These are phyloP conservation scores for Symphodus melops DNA, from an alignment of 2,113 vertebrate species.

Conservation along the genomic window DNA sequence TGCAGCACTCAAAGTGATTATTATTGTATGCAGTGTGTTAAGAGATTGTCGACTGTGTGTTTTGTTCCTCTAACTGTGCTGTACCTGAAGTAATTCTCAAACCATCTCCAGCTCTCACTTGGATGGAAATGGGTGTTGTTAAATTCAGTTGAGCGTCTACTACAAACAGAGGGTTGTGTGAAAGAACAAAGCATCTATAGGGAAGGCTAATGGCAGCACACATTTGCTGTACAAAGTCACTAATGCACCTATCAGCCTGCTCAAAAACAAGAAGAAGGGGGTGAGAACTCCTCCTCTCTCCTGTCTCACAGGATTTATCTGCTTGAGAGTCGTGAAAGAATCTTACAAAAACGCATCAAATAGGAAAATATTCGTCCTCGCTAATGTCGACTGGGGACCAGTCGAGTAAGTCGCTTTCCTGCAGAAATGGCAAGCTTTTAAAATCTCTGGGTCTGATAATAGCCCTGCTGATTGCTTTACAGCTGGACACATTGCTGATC, in stretches of 20 bases:
- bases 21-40: constrained; percentile 33
- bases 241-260: constrained; percentile 55
- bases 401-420: constrained; percentile 64
- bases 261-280: constrained; percentile 35
- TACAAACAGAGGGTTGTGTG: constrained; percentile 57
- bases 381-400: constrained; percentile 62
- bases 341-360: constrained; percentile 25
- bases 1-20: constrained; percentile 18
- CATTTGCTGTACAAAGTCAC: constrained; percentile 53
- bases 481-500: constrained; percentile 56
- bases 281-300: constrained; percentile 31
- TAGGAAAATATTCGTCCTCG: constrained; percentile 47
- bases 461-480: constrained; percentile 61
- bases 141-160: constrained; percentile 19
- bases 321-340: constrained; percentile 44
- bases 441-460: constrained; percentile 58
- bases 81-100: constrained; percentile 21
- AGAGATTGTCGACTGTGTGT: constrained; percentile 25
- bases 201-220: constrained; percentile 61
- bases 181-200: constrained; percentile 38
- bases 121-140: constrained; percentile 25
- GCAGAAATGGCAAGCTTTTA: constrained; percentile 64
- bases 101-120: constrained; percentile 17
- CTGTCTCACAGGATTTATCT: constrained; percentile 21
- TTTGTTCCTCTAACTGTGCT: constrained; percentile 11